Base-by-base conservation (phyloP, 2,888 invertebrate species). In the Malthinus seriepunctatus region DNA sequence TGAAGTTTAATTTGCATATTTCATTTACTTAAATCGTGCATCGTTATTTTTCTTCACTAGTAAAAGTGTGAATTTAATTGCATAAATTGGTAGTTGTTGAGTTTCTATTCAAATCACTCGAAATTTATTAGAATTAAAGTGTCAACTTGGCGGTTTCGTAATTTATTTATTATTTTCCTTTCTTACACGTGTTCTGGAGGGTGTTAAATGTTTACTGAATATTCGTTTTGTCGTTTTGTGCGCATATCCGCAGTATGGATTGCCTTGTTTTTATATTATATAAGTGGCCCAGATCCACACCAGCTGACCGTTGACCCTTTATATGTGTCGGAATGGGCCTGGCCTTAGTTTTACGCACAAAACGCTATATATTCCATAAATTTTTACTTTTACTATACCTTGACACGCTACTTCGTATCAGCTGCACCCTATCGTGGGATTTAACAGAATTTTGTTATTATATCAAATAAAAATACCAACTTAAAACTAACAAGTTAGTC, bases 261-360 rank as follows among this genome's bases (percentile, higher is more conserved):
- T 51, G 35, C 51, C 46, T n/a, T n/a, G 39, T 32, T 42, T 42
- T 15, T 49, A 32, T 23, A 23, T 23, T 23, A 23, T 23, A 23
- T 23, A 50, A 35, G 33, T 50, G 56, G 51, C 57, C 57, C 48
- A 52, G 38, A 46, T 59, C 32, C 48, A 23, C 23, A 39, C 46
- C 56, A 56, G 60, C 56, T 60, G 60, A 60, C 60, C 60, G 60
- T 60, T 60, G 60, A 60, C 60, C 60, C 60, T 62, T 38, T 45
- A 33, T 59, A 37, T 55, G 61, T 48, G 55, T 60, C 56, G 60
- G 60, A 56, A 60, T 56, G 60, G 47, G 54, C 60, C 58, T 37
- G 49, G 48, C 42, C 46, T 35, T 42, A 42, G 49, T 42, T 56
- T 56, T 60, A 60, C 60, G 60, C 60, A 51, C 56, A 31, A 55